These are phyloP conservation scores for Lichenostomus cassidix DNA, from an alignment of 2,113 vertebrate genomes.

Conservation along the genomic window DNA sequence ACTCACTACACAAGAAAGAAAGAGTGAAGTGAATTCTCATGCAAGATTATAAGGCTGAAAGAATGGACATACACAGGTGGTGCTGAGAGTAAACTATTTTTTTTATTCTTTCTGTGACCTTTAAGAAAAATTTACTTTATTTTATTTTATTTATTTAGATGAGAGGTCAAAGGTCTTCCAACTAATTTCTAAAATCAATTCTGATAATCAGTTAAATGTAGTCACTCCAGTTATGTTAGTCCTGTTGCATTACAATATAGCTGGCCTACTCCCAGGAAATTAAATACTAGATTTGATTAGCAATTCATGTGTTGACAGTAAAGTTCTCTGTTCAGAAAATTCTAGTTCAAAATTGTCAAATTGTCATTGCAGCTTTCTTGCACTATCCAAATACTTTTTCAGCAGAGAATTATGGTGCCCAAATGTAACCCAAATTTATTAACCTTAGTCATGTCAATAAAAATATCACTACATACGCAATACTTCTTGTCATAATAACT, in stretches of 20 bases:
- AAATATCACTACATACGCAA: neutral
- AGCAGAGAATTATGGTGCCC: neutral
- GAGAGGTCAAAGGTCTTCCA: neutral
- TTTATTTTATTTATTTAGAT: neutral
- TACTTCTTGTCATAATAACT: neutral
- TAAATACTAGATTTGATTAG: neutral
- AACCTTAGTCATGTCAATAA: neutral
- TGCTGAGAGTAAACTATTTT: neutral
- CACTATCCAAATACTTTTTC: neutral
- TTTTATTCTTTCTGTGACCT: neutral
- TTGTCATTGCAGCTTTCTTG: neutral
- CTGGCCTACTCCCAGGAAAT: neutral
- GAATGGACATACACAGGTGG: neutral
- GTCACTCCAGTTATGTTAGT: neutral
- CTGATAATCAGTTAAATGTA: neutral
- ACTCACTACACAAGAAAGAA: neutral
- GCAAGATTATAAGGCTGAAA: neutral
- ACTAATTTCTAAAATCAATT: neutral
- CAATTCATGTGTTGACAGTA: neutral
- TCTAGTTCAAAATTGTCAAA: neutral
- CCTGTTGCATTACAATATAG: neutral
- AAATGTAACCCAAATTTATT: neutral
- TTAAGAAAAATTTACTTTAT: neutral
- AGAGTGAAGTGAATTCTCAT: neutral
- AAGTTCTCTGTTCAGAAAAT: neutral